These are phyloP conservation scores for Corythoichthys haematopterus DNA, from an alignment of 2,113 vertebrate species.

Conservation along the genomic window DNA sequence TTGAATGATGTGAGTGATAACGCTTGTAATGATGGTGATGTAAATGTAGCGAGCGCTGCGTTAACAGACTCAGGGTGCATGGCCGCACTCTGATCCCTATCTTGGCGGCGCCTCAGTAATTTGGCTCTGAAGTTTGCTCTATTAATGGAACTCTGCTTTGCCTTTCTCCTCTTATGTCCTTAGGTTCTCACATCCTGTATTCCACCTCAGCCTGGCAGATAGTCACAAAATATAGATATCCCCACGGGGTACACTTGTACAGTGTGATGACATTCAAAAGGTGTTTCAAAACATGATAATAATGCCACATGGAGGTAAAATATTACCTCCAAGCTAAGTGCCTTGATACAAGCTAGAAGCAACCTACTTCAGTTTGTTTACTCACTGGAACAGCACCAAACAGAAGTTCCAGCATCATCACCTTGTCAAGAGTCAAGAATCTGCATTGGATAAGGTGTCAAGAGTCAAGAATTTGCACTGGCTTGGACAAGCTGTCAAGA, in stretches of 20 bases:
- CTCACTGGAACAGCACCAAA: no score
- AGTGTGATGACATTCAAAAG: background rate
- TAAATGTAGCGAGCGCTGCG: conserved; percentile 65
- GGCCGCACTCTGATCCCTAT: conserved; percentile 62
- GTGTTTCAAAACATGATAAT: no score
- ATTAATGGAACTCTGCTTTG: conserved; percentile 62
- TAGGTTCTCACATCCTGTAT: conserved; percentile 45
- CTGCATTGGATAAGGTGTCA: no score
- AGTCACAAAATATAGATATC: background rate
- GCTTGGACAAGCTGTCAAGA: no score
- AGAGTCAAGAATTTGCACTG: no score
- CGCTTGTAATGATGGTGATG: conserved; percentile 58
- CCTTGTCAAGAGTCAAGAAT: no score
- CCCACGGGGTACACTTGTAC: background rate
- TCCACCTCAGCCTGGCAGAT: conserved; percentile 17
- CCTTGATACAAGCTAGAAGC: no score
- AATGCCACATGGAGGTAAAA: no score
- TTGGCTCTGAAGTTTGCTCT: conserved; percentile 64
- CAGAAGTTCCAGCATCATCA: no score
- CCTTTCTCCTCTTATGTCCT: conserved; percentile 47
- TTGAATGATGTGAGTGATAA: conserved; percentile 61
- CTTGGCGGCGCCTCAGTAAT: conserved; percentile 66
- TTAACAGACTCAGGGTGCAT: conserved; percentile 59
- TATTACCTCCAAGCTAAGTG: no score
- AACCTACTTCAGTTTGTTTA: no score